These are phyloP conservation scores for Agrenia bidenticulata DNA, from an alignment of 2,888 invertebrate species.

Conservation along the genomic window DNA sequence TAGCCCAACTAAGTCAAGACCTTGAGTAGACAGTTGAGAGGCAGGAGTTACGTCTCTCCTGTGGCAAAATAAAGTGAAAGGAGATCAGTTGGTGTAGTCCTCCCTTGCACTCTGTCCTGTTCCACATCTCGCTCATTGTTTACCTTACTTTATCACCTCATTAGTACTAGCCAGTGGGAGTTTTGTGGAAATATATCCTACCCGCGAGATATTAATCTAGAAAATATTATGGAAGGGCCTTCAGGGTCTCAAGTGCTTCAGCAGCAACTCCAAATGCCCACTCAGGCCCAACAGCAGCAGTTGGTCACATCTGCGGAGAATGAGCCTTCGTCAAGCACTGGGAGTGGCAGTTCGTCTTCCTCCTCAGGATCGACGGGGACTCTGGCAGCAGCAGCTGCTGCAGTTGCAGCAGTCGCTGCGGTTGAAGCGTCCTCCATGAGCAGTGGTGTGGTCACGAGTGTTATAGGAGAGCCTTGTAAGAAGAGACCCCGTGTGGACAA, in stretches of 20 bases:
- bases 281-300: slow-evolving; percentile 23
- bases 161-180: too few relatives aligned
- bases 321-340: slow-evolving; percentile 5
- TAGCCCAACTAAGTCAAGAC: too few relatives aligned
- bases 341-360: not conserved
- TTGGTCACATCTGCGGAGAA: slow-evolving; percentile 23
- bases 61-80: too few relatives aligned
- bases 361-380: slow-evolving; percentile 25
- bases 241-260: slow-evolving; percentile 38
- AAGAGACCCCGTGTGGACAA: slow-evolving; percentile 37
- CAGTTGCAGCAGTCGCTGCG: not conserved
- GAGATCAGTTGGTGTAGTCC: too few relatives aligned
- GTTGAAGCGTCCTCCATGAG: slow-evolving; percentile 9
- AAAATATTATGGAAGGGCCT: slow-evolving; percentile 44
- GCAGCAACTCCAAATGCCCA: slow-evolving; percentile 15
- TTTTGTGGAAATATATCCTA: too few relatives aligned
- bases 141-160: too few relatives aligned
- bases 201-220: too few relatives aligned
- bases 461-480: slow-evolving; percentile 39
- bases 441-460: slow-evolving; percentile 1
- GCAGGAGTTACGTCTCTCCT: too few relatives aligned
- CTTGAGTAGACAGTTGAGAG: too few relatives aligned
- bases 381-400: not conserved
- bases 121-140: too few relatives aligned
- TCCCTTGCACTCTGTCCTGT: too few relatives aligned